Base-by-base conservation (phyloP, 1,140 invertebrate species). In the Danaus melanippus region DNA sequence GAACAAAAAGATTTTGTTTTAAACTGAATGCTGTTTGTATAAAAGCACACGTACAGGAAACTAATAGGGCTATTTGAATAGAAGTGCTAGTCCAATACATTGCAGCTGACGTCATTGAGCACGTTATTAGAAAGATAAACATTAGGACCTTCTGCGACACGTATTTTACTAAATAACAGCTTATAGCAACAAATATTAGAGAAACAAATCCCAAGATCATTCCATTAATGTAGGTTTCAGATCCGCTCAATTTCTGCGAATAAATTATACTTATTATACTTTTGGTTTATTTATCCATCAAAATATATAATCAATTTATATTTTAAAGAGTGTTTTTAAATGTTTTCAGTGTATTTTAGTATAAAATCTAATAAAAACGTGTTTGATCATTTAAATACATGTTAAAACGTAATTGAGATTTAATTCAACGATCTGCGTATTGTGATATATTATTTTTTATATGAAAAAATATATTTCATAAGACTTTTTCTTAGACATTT, bases 211-310 rank as follows among this genome's bases (percentile, higher is more conserved):
- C 77, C 6, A 80, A 51, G 8, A 80, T 68, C 1, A 80, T 62
- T 10, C 69, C 69, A 46, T 80, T 80, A 12, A 68, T 69, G 17
- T 80, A 80, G 0, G 78, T 80, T 46, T 76, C 65, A 8, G 64
- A 50, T 1, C 77, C 77, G 55, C 74, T 74, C 9, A 74, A 12
- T 64, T 72, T 60, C 77, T 80, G 69, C 21, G 21, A 32, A 32
- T 32, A 32, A 32, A 32, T 32, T 32, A 32, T 32, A 7, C 0
- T 32, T 32, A 32, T 32, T 32, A 3, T 32, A 32, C 5, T 32
- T 32, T 32, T 32, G 2, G 2, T 32, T 4, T 32, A 32, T 32
- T 32, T 32, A 0, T 5, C 4, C 21, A 32, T 32, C 21, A 32
- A 5, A 3, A 3, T 1, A 4, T 3, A 32, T 32, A 32, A 32